Conservation (phyloP, 92 coral and sea anemone genomes). For the Pocillopora meandrina region DNA sequence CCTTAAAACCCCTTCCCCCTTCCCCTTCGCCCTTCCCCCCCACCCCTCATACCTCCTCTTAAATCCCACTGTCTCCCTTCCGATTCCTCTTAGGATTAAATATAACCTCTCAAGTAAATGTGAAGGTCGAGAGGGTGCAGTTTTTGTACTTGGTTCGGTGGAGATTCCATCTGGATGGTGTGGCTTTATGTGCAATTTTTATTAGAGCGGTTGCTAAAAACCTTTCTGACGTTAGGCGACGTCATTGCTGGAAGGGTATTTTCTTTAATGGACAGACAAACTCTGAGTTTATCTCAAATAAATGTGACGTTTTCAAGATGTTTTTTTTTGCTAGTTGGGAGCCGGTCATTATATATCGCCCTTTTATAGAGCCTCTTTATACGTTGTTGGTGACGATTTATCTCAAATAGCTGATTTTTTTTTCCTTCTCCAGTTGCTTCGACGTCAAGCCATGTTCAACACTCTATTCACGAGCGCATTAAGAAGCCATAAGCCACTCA, state of each 20-base stretch:
- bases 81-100: too few species aligned
- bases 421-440: slow-evolving; percentile 63
- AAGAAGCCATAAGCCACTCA: slow-evolving; percentile 73
- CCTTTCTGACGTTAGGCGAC: neutral
- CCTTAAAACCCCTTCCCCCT: neutral
- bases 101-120: neutral
- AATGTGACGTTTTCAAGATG: too few species aligned
- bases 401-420: too few species aligned
- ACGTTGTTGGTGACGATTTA: too few species aligned
- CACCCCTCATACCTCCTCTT: too few species aligned
- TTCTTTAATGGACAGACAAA: neutral
- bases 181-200: neutral
- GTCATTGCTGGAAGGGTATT: neutral
- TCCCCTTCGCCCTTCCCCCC: neutral
- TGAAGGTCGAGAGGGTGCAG: neutral
- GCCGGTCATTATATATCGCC: too few species aligned
- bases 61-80: neutral
- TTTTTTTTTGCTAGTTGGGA: too few species aligned
- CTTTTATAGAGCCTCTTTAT: too few species aligned
- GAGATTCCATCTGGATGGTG: neutral
- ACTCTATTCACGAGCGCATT: slow-evolving; percentile 84
- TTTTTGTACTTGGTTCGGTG: neutral
- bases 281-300: too few species aligned
- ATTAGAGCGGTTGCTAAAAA: neutral
- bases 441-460: slow-evolving; percentile 90